Conservation (phyloP, 2,797 vertebrate genomes). For the Premnoplex brunnescens region DNA sequence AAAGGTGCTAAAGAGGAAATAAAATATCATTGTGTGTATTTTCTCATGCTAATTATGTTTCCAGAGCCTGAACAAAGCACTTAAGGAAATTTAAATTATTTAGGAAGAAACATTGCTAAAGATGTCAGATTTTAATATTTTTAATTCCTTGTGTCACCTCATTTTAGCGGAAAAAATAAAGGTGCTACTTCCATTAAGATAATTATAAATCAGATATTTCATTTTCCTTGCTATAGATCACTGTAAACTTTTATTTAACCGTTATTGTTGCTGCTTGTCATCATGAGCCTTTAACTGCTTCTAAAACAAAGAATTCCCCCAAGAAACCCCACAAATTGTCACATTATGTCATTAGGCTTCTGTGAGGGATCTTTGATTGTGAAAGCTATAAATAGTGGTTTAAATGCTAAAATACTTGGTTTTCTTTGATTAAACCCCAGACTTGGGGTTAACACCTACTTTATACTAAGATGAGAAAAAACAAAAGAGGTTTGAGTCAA, state of each 20-base stretch:
- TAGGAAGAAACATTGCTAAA: not conserved
- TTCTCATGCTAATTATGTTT: not conserved
- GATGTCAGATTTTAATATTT: not conserved
- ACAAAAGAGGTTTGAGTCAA: not conserved
- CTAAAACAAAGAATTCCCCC: not conserved
- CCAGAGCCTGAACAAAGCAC: not conserved
- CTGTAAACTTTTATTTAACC: not conserved
- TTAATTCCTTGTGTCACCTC: not conserved
- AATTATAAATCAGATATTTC: not conserved
- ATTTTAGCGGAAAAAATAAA: not conserved
- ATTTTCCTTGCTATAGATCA: not conserved
- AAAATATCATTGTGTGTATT: not conserved
- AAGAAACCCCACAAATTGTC: not conserved
- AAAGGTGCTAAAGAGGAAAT: not conserved
- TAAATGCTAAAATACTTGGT: not conserved
- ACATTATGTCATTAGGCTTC: not conserved
- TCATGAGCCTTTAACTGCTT: not conserved
- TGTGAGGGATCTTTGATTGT: not conserved
- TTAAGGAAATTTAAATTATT: not conserved
- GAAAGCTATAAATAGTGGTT: not conserved
- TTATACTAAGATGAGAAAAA: not conserved
- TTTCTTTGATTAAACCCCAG: not conserved
- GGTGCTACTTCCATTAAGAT: not conserved
- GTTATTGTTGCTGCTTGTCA: not conserved
- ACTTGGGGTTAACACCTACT: not conserved